Percentiles rank a stretch among this genome's conserved stretches.
Conservation (phyloP, 1,140 invertebrate genomes). For the Drosophila virilis region DNA sequence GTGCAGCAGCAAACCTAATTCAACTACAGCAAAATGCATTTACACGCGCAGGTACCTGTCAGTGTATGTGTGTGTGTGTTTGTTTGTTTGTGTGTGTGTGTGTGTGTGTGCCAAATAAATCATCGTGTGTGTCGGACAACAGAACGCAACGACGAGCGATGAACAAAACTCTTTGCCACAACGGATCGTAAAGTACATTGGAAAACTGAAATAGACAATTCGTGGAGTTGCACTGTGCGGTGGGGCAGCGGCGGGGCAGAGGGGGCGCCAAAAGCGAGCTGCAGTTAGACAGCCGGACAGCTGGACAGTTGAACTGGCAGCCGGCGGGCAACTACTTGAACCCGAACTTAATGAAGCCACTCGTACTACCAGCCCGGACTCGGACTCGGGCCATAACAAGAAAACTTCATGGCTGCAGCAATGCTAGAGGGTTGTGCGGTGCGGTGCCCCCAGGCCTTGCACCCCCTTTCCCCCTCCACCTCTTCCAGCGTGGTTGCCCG, state of each 20-base stretch:
- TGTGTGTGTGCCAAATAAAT: conserved; percentile 80
- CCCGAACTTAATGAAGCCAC: conserved; percentile 78
- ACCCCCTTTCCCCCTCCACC: not conserved
- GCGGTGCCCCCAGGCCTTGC: conserved; percentile 13
- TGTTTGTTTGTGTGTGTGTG: not conserved
- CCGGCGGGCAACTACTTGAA: conserved; percentile 73
- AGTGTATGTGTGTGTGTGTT: conserved; percentile 13
- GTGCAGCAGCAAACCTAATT: conserved; percentile 40
- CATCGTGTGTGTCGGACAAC: conserved; percentile 69
- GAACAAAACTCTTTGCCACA: conserved; percentile 56
- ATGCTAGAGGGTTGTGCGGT: not conserved
- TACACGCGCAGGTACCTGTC: conserved; percentile 65
- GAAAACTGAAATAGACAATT: conserved; percentile 81
- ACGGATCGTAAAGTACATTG: conserved; percentile 77
- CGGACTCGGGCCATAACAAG: conserved; percentile 10
- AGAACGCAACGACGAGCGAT: conserved; percentile 51
- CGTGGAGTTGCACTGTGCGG: conserved; percentile 35
- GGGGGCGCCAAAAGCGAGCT: not conserved
- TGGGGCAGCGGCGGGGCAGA: not conserved
- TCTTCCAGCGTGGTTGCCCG: not conserved
- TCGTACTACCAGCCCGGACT: conserved; percentile 15
- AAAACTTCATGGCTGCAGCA: conserved; percentile 15
- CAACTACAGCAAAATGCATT: conserved; percentile 60
- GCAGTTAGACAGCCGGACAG: conserved; percentile 51
- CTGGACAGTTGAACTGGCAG: conserved; percentile 66